Evolutionary conservation across 2,113 vertebrate species (phyloP), one percentile per base, ranked within the genome.

Genomic region (Heterochromis multidens): DNA sequence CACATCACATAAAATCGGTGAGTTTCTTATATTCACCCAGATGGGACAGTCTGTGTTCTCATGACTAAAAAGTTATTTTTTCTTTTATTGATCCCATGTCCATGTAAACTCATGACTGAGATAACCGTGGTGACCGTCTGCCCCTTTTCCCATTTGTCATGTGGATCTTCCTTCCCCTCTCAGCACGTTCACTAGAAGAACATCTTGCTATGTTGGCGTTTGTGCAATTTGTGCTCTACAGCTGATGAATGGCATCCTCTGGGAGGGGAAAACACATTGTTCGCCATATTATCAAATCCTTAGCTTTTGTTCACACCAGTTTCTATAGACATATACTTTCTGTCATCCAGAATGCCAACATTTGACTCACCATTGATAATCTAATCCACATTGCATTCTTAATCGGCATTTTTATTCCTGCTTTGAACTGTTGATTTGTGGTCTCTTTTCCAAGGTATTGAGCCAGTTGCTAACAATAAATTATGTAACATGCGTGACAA

Each of bases 351-450:
- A 23, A 60, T 81, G 77, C 35, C 67, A 76, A 35, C 27, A 77
- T 87, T 58, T 79, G 58, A 88, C 33, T 77, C 12, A 67, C 79
- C 58, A 16, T 56, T 81, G 80, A 88, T 89, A 83, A 88, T 88
- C 17, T 3, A 89, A 85, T 63, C 31, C 81, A 85, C 58, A 76
- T 86, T 86, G 78, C 74, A 46, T 90, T 90, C 81, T 89, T 87
- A 83, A 88, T 88, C 67, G 16, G 46, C 19, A 40, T 78, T 86
- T 90, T 79, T 58, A 61, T 83, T 80, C 79, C 60, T 83, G 43
- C 90, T 90, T 94, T 92, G 90, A 94, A 90, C 81, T 90, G 9
- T 81, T 94, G 91, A 95, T 94, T 94, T 95, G 81, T 92, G 85
- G 27, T 52, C 14, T 76, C 81, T 84, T 90, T 85, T 90, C 83